These are phyloP conservation scores for Cololabis saira DNA, from an alignment of 2,113 vertebrate genomes.

Conservation along the genomic window DNA sequence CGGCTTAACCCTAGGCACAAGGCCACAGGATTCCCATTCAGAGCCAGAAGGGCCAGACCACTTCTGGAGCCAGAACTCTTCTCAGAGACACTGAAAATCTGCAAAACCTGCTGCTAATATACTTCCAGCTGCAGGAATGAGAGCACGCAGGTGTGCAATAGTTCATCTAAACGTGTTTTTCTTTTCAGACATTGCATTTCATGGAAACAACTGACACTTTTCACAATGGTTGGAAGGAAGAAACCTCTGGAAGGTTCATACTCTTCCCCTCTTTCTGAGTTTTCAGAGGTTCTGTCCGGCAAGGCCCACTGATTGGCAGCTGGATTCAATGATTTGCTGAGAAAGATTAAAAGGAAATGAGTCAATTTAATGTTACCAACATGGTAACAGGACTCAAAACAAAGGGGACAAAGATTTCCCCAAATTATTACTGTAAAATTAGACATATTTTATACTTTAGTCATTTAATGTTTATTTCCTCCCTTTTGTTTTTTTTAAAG, in stretches of 20 bases:
- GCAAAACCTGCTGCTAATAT: constrained; percentile 34
- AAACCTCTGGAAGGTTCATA: constrained; percentile 14
- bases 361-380: neutral
- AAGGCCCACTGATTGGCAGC: constrained; percentile 11
- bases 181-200: constrained; percentile 43
- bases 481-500: no score
- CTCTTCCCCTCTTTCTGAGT: constrained; percentile 9
- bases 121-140: constrained; percentile 1
- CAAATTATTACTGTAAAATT: neutral
- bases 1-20: constrained; percentile 23
- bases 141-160: neutral
- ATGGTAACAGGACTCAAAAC: neutral
- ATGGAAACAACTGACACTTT: constrained; percentile 51
- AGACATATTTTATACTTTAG: neutral
- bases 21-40: constrained; percentile 33
- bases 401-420: neutral
- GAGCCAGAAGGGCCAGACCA: constrained; percentile 25
- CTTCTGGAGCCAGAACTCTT: constrained; percentile 55
- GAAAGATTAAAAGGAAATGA: neutral
- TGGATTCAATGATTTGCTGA: constrained; percentile 2
- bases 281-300: constrained; percentile 31
- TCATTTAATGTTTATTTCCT: neutral
- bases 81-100: constrained; percentile 29
- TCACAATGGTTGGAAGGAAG: constrained; percentile 47
- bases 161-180: neutral